A percentile compares a stretch with the other conserved stretches of the same genome.
phyloP scores from a whole-genome alignment of 2,888 invertebrate genomes.

The Ichneumoninae sp. region DNA sequence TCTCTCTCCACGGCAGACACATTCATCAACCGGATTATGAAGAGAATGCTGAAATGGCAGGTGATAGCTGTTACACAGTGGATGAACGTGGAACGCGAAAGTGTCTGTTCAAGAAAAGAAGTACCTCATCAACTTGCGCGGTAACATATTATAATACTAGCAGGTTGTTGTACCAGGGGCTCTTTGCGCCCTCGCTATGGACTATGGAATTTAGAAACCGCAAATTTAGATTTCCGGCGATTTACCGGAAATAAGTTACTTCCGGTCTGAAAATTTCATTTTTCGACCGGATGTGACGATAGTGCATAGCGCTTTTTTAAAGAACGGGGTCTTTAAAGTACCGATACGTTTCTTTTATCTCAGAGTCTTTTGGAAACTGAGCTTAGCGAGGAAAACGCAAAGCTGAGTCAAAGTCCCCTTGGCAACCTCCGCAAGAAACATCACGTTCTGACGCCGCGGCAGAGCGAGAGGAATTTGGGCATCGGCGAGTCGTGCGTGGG shows the following conservation, averaged over 20 bases:
- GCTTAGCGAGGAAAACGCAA: slow-evolving; percentile 89
- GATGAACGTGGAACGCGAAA: slow-evolving; percentile 93
- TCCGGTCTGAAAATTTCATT: background rate
- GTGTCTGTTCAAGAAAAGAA: slow-evolving; percentile 94
- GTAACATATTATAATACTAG: slow-evolving; percentile 81
- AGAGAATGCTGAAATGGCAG: slow-evolving; percentile 87
- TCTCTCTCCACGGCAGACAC: slow-evolving; percentile 85
- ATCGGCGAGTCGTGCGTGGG: slow-evolving; percentile 83
- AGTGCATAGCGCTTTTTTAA: too few species aligned
- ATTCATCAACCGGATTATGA: slow-evolving; percentile 90
- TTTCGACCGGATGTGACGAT: too few species aligned
- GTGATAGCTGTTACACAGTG: slow-evolving; percentile 88
- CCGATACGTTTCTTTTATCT: slow-evolving; percentile 46
- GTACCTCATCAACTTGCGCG: slow-evolving; percentile 94
- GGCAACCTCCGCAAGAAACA: slow-evolving; percentile 91
- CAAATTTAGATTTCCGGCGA: too few species aligned
- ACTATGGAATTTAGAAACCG: too few species aligned
- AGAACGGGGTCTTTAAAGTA: background rate
- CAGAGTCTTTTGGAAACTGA: slow-evolving; percentile 94
- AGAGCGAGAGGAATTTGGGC: slow-evolving; percentile 91
- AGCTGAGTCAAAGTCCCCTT: slow-evolving; percentile 91
- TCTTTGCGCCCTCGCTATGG: background rate
- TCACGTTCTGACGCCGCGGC: slow-evolving; percentile 92
- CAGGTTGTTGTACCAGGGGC: too few species aligned
- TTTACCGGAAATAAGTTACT: too few species aligned